Percentiles rank a stretch among this genome's conserved stretches.
Conservation (phyloP, 2,113 vertebrate genomes). For the Poeciliopsis turrubarensis region DNA sequence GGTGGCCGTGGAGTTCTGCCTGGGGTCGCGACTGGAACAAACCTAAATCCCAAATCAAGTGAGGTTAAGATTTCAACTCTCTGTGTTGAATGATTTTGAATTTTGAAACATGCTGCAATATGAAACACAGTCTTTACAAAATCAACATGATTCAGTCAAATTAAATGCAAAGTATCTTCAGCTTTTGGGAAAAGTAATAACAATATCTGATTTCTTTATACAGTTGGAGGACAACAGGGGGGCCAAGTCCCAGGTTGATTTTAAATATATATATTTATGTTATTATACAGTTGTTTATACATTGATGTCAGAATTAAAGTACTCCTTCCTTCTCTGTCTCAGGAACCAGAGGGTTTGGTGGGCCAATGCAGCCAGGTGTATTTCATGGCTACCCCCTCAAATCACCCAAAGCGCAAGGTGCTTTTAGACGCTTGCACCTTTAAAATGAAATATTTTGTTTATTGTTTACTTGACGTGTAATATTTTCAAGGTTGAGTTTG, state of each 20-base stretch:
- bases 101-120: neutral
- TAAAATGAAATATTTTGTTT: neutral
- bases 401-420: slow-evolving; percentile 91
- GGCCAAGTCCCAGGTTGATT: slow-evolving; percentile 45
- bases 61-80: slow-evolving; percentile 18
- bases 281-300: neutral
- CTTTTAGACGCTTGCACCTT: neutral
- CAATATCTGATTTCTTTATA: slow-evolving; percentile 10
- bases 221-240: slow-evolving; percentile 67
- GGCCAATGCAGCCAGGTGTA: slow-evolving; percentile 87
- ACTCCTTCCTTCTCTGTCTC: neutral
- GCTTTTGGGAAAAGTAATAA: neutral
- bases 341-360: slow-evolving; percentile 85
- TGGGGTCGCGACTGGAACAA: slow-evolving; percentile 89
- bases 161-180: neutral
- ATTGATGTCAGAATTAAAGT: slow-evolving; percentile 1
- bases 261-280: neutral
- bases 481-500: neutral
- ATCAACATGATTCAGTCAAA: neutral
- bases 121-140: neutral
- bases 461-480: neutral
- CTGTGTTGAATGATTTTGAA: neutral
- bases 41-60: slow-evolving; percentile 87
- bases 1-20: slow-evolving; percentile 92
- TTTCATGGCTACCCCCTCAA: slow-evolving; percentile 97